Base-by-base conservation (phyloP, 1,140 invertebrate genomes). In the Trachymyrmex cornetzi region DNA sequence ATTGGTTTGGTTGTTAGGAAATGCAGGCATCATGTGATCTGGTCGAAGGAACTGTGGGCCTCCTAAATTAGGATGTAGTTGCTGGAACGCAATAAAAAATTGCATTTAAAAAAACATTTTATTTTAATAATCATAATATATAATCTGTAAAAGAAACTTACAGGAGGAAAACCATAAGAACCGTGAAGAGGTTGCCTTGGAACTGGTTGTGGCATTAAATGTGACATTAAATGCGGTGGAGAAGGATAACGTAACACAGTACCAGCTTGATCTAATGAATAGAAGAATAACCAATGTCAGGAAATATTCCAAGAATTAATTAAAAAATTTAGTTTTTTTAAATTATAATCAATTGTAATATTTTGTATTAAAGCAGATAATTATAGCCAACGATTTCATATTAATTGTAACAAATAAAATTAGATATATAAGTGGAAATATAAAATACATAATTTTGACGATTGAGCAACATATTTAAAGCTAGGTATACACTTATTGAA, bases 201-300 rank as follows among this genome's bases (percentile, higher is more conserved):
- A 72, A 91, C 81, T 50, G 90, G 89, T 59, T 93, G 94, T 9
- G 92, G 90, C 79, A 95, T 50, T 50, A 50, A 50, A 50, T 50
- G 48, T 50, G 48, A 86, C 87, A 95, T 93, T 64, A 95, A 84
- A 87, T 94, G 94, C 12, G 94, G 91, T 24, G 94, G 92, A 57
- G 94, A 22, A 19, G 93, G 94, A 88, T 94, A 95, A 88, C 94
- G 92, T 16, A 95, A 74, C 82, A 95, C 95, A 59, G 95, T 96
- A 79, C 97, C 96, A 91, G 92, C 71, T 93, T 94, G 94, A 93
- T 95, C 94, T 94, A 22, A 63, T 44, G 0, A 74, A 24, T 50
- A 6, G 2, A 34, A 85, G n/a, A 0, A 80, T 48, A 53, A 27
- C 6, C 7, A 55, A 30, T 50, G 48, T 61, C 9, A 66, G 14